Conservation (phyloP, 2,888 invertebrate genomes). For the Eupithecia centaureata region DNA sequence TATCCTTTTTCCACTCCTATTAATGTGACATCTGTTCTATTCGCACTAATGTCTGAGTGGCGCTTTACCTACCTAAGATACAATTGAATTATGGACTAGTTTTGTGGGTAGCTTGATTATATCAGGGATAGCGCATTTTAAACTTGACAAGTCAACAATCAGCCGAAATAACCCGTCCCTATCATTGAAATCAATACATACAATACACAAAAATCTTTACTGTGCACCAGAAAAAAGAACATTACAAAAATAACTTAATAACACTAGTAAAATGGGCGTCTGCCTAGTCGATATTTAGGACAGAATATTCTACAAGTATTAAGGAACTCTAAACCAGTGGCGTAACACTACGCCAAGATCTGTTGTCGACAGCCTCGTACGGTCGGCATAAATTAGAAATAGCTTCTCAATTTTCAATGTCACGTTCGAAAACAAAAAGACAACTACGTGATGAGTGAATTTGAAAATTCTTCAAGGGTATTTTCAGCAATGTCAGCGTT, state of each 20-base stretch:
- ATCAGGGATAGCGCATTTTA: background rate
- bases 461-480: background rate
- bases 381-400: conserved; percentile 34
- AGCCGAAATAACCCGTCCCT: too few species aligned
- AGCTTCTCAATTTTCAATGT: conserved; percentile 36
- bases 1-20: too few species aligned
- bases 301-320: background rate
- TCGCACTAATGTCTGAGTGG: too few species aligned
- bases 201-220: too few species aligned
- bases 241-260: too few species aligned
- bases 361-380: conserved; percentile 26
- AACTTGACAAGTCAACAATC: background rate
- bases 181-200: too few species aligned
- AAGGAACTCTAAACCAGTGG: conserved; percentile 24
- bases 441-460: conserved; percentile 6
- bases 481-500: background rate
- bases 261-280: too few species aligned
- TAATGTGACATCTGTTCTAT: too few species aligned
- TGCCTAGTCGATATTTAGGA: background rate
- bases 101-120: background rate
- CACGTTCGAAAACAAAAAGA: conserved; percentile 30
- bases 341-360: conserved; percentile 24
- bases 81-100: background rate
- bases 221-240: too few species aligned
- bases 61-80: background rate